These are phyloP conservation scores for Bombus superbus DNA, from an alignment of 1,140 invertebrate species.

Conservation along the genomic window DNA sequence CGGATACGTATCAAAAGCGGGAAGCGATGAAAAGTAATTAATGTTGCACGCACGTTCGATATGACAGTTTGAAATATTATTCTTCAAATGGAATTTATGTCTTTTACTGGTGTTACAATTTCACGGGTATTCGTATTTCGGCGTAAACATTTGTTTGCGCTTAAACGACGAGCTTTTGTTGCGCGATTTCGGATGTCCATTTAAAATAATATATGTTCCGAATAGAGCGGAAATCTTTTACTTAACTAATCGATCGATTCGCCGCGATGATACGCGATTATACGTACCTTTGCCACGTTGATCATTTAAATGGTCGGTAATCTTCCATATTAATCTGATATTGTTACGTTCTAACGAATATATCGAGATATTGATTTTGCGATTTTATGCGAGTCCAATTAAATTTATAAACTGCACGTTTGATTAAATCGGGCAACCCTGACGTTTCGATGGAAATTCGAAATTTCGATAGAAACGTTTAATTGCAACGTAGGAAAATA, in stretches of 20 bases:
- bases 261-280: too few species aligned
- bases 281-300: background rate
- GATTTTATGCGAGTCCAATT: background rate
- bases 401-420: background rate
- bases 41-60: too few species aligned
- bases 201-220: too few species aligned
- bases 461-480: background rate
- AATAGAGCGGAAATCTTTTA: too few species aligned
- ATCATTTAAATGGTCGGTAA: background rate
- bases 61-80: too few species aligned
- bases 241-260: too few species aligned
- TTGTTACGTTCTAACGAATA: background rate
- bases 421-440: too few species aligned
- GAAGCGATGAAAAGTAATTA: background rate
- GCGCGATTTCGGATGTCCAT: too few species aligned
- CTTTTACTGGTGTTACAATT: background rate
- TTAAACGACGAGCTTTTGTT: too few species aligned
- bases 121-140: background rate
- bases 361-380: too few species aligned
- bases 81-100: background rate
- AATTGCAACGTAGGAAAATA: background rate
- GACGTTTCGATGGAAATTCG: background rate
- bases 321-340: background rate
- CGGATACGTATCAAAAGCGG: too few species aligned
- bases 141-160: background rate